Conservation (phyloP, 2,113 vertebrate genomes). For the Empidonax alnorum region DNA sequence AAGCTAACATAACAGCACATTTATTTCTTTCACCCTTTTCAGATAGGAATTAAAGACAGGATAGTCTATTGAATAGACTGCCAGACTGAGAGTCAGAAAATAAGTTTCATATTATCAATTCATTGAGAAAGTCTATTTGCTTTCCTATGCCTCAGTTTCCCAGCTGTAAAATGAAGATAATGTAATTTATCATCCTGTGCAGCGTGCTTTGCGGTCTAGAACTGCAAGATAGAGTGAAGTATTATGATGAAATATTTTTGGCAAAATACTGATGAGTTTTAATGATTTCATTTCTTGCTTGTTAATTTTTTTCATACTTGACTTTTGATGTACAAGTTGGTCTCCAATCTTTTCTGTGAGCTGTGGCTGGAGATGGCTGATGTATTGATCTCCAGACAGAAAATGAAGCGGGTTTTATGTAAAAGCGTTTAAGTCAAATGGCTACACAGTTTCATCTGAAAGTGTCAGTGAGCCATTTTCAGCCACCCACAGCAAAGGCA, state of each 20-base stretch:
- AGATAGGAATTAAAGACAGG: constrained; percentile 54
- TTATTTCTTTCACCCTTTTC: constrained; percentile 58
- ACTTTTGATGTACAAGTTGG: background rate
- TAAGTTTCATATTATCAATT: constrained; percentile 46
- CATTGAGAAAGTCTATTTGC: constrained; percentile 49
- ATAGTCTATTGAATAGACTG: constrained; percentile 46
- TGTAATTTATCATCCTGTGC: constrained; percentile 47
- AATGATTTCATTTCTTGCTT: constrained; percentile 55
- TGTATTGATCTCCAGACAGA: constrained; percentile 2
- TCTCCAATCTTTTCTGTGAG: background rate
- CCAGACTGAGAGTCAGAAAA: constrained; percentile 39
- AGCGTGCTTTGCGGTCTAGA: background rate
- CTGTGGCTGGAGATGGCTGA: background rate
- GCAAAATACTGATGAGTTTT: constrained; percentile 40
- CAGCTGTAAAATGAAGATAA: constrained; percentile 56
- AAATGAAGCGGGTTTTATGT: background rate
- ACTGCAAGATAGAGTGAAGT: constrained; percentile 9
- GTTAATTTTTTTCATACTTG: constrained; percentile 12
- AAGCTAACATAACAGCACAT: constrained; percentile 50
- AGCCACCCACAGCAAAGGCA: background rate
- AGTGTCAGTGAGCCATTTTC: background rate
- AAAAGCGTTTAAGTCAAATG: background rate
- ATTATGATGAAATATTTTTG: constrained; percentile 45
- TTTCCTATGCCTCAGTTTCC: constrained; percentile 63
- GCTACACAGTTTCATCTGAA: background rate